Evolutionary conservation across 1,140 invertebrate species (phyloP).

Genomic region (Drosophila melanica): DNA sequence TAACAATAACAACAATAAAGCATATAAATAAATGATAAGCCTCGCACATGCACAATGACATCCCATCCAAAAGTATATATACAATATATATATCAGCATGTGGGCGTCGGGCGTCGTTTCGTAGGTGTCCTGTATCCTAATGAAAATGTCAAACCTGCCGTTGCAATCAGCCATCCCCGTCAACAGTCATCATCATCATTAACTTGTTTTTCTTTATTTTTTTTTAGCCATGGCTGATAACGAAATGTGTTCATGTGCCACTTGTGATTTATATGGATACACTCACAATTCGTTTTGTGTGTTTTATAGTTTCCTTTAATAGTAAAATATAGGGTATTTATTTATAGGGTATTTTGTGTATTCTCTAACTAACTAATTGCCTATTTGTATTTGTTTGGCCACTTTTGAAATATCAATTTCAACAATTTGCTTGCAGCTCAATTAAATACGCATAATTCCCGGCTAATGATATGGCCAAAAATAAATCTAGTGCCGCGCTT

Average conservation of each 20-base stretch:
- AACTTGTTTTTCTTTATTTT: conserved; percentile 1
- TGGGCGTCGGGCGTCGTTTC: too few relatives aligned
- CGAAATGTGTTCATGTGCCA: neutral
- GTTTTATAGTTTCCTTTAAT: too few relatives aligned
- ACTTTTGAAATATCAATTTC: neutral
- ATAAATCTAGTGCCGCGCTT: conserved; percentile 50
- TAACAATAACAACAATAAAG: conserved; percentile 55
- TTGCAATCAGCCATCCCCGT: conserved; percentile 19
- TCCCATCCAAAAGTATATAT: conserved; percentile 17
- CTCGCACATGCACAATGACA: conserved; percentile 57
- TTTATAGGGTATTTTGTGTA: too few relatives aligned
- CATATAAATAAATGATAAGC: conserved; percentile 77
- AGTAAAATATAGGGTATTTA: too few relatives aligned
- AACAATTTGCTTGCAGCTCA: conserved; percentile 38
- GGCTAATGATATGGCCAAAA: conserved; percentile 53
- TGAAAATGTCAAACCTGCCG: conserved; percentile 51
- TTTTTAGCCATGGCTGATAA: neutral
- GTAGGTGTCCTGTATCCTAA: conserved; percentile 9
- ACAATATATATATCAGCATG: too few relatives aligned
- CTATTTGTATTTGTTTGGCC: too few relatives aligned
- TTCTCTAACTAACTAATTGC: too few relatives aligned
- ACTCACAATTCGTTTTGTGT: too few relatives aligned
- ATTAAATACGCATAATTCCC: conserved; percentile 67
- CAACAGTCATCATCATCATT: conserved; percentile 15
- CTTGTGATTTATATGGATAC: neutral